These are phyloP conservation scores for Thermophis baileyi DNA, from an alignment of 2,113 vertebrate genomes.

Conservation along the genomic window DNA sequence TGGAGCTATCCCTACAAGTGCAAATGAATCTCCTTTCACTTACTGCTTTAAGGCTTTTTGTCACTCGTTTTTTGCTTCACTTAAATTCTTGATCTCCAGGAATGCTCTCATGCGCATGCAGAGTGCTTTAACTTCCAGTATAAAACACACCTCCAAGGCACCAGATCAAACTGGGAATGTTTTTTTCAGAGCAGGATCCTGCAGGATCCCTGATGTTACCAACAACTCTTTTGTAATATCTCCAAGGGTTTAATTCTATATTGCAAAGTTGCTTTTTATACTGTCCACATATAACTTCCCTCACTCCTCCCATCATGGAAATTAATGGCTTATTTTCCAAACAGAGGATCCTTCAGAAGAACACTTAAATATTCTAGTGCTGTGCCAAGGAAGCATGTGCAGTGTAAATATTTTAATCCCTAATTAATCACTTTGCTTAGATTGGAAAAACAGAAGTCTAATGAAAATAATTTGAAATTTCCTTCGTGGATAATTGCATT, in stretches of 20 bases:
- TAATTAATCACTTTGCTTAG: conserved; percentile 87
- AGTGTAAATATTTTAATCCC: conserved; percentile 88
- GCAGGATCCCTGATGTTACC: neutral
- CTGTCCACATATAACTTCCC: neutral
- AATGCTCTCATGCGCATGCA: neutral
- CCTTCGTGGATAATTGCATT: conserved; percentile 85
- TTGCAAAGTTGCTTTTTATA: neutral
- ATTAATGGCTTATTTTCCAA: conserved; percentile 60
- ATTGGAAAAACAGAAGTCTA: conserved; percentile 86
- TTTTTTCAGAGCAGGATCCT: neutral
- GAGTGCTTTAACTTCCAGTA: neutral
- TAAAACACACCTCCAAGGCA: neutral
- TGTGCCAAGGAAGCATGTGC: conserved; percentile 81
- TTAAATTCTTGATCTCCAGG: neutral
- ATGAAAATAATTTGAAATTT: conserved; percentile 86
- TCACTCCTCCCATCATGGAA: neutral
- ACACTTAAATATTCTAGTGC: conserved; percentile 81
- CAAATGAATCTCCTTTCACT: neutral
- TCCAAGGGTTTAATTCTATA: neutral
- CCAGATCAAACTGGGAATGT: neutral
- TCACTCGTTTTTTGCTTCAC: neutral
- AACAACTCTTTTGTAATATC: neutral
- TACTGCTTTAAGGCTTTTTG: neutral
- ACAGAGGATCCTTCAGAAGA: conserved; percentile 74
- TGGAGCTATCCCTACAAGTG: neutral